Evolutionary conservation across 2,797 vertebrate species (phyloP).

Genomic region (Catharus ustulatus): DNA sequence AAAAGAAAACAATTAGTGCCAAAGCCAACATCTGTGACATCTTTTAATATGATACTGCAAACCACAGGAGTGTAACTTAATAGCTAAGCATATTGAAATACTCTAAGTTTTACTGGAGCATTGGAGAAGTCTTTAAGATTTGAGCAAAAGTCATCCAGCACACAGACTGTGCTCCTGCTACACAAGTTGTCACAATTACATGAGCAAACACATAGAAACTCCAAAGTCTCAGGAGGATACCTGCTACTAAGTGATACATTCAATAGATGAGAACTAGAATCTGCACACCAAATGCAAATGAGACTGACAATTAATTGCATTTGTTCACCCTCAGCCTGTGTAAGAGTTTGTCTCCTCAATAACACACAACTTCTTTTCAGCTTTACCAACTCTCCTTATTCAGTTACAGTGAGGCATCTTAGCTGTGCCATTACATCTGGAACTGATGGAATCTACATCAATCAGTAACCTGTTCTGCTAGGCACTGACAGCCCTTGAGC

Average conservation of each 20-base stretch:
- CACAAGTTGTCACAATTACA: neutral
- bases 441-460: neutral
- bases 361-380: neutral
- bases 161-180: neutral
- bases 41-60: constrained; percentile 38
- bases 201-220: neutral
- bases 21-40: constrained; percentile 48
- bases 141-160: neutral
- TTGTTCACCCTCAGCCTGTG: neutral
- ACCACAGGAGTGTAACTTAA: constrained; percentile 21
- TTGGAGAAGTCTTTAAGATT: neutral
- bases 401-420: neutral
- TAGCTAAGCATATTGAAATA: constrained; percentile 2
- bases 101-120: neutral
- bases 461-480: neutral
- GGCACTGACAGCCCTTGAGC: neutral
- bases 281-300: neutral
- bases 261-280: neutral
- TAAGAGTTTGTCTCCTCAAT: neutral
- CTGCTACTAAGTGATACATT: neutral
- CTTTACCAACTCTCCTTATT: neutral
- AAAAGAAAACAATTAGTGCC: constrained; percentile 58
- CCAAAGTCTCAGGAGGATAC: neutral
- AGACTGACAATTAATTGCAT: neutral
- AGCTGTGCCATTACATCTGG: neutral